Percentiles rank a stretch among this genome's conserved stretches.
These are phyloP conservation scores for Gasteruption jaculator DNA, from an alignment of 2,888 invertebrate genomes.

Conservation along the genomic window DNA sequence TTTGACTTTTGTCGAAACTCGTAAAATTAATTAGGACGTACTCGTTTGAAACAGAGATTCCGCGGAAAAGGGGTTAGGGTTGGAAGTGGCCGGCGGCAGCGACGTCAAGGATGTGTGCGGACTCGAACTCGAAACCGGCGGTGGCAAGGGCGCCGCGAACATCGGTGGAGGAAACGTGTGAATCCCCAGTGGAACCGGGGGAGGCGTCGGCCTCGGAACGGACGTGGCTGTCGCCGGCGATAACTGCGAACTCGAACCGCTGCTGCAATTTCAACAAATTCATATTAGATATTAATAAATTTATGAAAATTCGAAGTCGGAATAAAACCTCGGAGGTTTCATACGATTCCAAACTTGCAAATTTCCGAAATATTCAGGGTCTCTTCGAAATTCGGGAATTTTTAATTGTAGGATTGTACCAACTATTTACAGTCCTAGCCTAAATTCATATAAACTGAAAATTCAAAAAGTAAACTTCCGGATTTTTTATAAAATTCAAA, in stretches of 20 bases:
- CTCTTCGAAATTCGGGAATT: too few species aligned
- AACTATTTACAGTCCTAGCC: too few species aligned
- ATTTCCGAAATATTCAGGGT: too few species aligned
- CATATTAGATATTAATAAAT: background rate
- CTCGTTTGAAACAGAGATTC: conserved; percentile 84
- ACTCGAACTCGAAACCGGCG: conserved; percentile 50
- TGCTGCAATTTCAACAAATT: conserved; percentile 28
- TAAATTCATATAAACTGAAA: too few species aligned
- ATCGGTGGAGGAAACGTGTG: conserved; percentile 62
- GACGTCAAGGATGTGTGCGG: conserved; percentile 46
- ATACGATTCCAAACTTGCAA: too few species aligned
- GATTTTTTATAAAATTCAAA: too few species aligned
- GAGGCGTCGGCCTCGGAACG: conserved; percentile 56
- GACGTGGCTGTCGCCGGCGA: conserved; percentile 54
- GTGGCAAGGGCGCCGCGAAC: conserved; percentile 64
- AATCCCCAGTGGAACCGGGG: conserved; percentile 56
- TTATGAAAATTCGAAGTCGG: background rate
- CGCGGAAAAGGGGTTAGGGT: conserved; percentile 82
- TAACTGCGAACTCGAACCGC: conserved; percentile 47
- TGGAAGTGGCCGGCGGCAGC: conserved; percentile 53
- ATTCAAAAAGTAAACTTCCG: too few species aligned
- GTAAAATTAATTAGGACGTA: conserved; percentile 54
- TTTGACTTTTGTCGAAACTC: conserved; percentile 4
- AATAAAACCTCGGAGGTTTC: background rate
- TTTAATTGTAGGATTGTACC: too few species aligned